Evolutionary conservation across 2,888 invertebrate genomes (phyloP).

Genomic region (Leptinotarsa juncta): DNA sequence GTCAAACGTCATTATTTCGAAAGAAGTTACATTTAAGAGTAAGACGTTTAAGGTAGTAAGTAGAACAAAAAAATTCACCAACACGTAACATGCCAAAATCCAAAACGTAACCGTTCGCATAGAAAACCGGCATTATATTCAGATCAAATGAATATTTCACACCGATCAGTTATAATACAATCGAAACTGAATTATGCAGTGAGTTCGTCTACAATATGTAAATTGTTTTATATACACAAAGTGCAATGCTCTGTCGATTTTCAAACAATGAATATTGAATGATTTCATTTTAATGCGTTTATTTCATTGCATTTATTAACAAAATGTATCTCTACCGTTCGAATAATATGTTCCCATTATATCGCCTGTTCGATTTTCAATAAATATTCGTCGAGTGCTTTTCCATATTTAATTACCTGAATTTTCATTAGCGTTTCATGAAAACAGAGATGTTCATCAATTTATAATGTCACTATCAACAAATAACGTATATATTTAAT

Average conservation of each 20-base stretch:
- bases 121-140: background rate
- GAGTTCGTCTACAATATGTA: conserved; percentile 22
- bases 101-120: background rate
- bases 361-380: conserved; percentile 8
- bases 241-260: conserved; percentile 34
- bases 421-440: conserved; percentile 4
- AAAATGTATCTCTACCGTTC: conserved; percentile 12
- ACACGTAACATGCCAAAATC: background rate
- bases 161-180: conserved; percentile 6
- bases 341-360: conserved; percentile 18
- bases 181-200: conserved; percentile 20
- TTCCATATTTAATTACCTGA: conserved; percentile 4
- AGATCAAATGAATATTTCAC: conserved; percentile 16
- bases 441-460: background rate
- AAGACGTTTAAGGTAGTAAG: too few relatives aligned
- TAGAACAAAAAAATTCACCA: too few relatives aligned
- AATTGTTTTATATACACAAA: conserved; percentile 19
- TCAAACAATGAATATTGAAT: conserved; percentile 35
- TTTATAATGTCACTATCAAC: too few relatives aligned
- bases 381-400: conserved; percentile 4
- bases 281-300: conserved; percentile 32
- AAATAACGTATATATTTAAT: too few relatives aligned
- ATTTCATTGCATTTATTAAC: conserved; percentile 35
- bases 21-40: too few relatives aligned
- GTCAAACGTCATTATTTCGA: too few relatives aligned